A percentile compares a stretch with the other conserved stretches of the same genome.
phyloP scores from a whole-genome alignment of 2,113 vertebrate genomes.

The Coturnix japonica region DNA sequence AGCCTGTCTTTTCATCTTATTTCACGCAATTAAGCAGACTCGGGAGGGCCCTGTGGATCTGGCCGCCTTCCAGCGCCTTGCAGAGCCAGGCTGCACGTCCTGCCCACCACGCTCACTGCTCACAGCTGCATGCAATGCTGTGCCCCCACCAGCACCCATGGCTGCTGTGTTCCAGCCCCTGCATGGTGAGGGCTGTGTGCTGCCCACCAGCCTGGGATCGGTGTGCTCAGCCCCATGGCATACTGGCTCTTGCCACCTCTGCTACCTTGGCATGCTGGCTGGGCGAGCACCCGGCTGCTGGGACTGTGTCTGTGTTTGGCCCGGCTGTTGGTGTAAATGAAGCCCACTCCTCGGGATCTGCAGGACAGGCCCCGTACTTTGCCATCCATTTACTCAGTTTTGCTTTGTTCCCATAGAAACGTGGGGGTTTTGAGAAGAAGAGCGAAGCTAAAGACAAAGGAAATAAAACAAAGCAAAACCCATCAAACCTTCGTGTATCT shows the following conservation, averaged over 20 bases:
- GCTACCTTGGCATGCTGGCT: too few relatives aligned
- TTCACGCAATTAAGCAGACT: constrained; percentile 59
- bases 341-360: neutral
- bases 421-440: neutral
- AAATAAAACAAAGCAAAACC: constrained; percentile 17
- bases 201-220: neutral
- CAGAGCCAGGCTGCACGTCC: rapidly evolving
- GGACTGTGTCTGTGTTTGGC: rapidly evolving
- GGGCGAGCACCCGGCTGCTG: too few relatives aligned
- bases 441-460: neutral
- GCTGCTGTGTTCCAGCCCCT: neutral
- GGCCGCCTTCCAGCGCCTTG: neutral
- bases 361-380: neutral
- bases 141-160: too few relatives aligned
- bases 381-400: neutral
- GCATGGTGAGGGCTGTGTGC: too few relatives aligned
- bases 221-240: neutral
- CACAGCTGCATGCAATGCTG: too few relatives aligned
- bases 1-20: constrained; percentile 63
- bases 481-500: neutral
- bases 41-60: neutral
- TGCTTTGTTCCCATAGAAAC: constrained; percentile 55
- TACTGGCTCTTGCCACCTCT: neutral
- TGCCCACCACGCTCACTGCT: too few relatives aligned
- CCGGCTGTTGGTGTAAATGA: rapidly evolving